Evolutionary conservation across 2,888 invertebrate species (phyloP).

Genomic region (Ectemnius continuus): DNA sequence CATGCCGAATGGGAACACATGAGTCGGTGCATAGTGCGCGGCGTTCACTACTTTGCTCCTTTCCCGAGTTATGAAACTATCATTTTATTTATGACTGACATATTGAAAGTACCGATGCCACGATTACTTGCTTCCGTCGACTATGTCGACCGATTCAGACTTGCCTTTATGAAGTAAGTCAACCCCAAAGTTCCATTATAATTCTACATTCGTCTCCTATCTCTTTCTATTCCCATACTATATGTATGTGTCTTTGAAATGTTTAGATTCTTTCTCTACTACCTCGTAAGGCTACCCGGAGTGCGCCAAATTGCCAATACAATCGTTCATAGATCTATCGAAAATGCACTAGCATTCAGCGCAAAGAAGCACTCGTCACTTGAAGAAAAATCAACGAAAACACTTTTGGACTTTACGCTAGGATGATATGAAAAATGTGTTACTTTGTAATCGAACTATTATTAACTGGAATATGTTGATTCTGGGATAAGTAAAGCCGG

Average conservation of each 20-base stretch:
- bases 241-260: background rate
- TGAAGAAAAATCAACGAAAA: constrained; percentile 40
- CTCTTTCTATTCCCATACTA: background rate
- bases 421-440: no score
- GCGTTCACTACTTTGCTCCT: constrained; percentile 68
- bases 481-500: no score
- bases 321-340: constrained; percentile 30
- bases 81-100: constrained; percentile 68
- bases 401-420: background rate
- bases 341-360: constrained; percentile 53
- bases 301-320: constrained; percentile 39
- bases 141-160: background rate
- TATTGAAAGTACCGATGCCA: constrained; percentile 66
- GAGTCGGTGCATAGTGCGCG: constrained; percentile 73
- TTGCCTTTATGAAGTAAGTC: background rate
- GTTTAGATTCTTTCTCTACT: constrained; percentile 51
- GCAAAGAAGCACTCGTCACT: constrained; percentile 47
- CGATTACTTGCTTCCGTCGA: constrained; percentile 43
- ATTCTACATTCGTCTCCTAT: background rate
- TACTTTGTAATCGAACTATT: no score
- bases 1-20: constrained; percentile 77
- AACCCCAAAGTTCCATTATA: no score
- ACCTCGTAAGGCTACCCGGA: constrained; percentile 41
- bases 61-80: constrained; percentile 63
- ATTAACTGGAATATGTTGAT: no score